phyloP scores from a whole-genome alignment of 2,797 vertebrate species.

The Microhierax caerulescens region DNA sequence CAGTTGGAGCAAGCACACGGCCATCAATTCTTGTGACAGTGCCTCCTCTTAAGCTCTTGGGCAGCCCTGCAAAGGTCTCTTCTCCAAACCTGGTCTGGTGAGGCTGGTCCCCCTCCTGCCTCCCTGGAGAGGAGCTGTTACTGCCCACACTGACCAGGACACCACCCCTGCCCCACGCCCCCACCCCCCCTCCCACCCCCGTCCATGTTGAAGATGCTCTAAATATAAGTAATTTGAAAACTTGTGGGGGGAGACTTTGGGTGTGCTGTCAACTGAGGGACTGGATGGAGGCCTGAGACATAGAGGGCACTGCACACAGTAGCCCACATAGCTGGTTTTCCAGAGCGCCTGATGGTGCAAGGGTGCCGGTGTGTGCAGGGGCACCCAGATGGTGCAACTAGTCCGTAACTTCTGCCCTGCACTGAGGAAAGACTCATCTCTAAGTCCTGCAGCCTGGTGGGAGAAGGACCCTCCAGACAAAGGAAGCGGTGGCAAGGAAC shows the following conservation, averaged over 20 bases:
- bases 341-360: neutral
- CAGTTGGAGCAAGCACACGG: neutral
- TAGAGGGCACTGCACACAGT: rapidly evolving
- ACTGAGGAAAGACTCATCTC: neutral
- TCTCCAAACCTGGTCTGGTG: neutral
- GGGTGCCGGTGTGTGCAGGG: too few relatives aligned
- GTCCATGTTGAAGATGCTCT: neutral
- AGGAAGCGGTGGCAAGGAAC: neutral
- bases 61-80: neutral
- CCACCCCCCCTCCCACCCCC: too few relatives aligned
- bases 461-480: neutral
- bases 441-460: neutral
- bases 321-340: neutral
- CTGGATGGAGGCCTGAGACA: neutral
- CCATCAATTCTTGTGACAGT: neutral
- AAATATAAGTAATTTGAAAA: neutral
- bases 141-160: neutral
- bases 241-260: neutral
- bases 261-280: neutral
- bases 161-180: too few relatives aligned
- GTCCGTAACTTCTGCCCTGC: neutral
- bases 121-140: neutral
- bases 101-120: neutral
- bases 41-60: neutral
- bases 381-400: neutral